Conservation (phyloP, 2,113 vertebrate species). For the Sphaerodactylus townsendi region DNA sequence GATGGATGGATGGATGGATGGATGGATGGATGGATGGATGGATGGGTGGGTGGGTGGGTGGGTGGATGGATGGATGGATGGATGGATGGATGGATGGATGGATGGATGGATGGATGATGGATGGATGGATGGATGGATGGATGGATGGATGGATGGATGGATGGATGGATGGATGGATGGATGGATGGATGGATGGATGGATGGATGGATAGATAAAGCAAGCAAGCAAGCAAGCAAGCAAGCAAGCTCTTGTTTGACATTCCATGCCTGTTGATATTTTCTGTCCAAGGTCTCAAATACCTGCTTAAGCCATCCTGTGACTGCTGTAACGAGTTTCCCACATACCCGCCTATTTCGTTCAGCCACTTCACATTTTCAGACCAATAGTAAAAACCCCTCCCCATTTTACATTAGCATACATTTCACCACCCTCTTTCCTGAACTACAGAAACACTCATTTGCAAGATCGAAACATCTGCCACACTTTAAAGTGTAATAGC, state of each 20-base stretch:
- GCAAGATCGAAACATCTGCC: slow-evolving; percentile 25
- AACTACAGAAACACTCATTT: slow-evolving; percentile 33
- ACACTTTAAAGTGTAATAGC: slow-evolving; percentile 38
- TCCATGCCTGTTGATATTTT: slow-evolving; percentile 35
- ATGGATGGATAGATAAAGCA: too few relatives aligned
- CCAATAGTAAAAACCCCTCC: slow-evolving; percentile 43
- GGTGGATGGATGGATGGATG: too few relatives aligned
- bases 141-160: too few relatives aligned
- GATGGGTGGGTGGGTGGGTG: too few relatives aligned
- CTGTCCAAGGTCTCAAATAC: slow-evolving; percentile 43
- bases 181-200: too few relatives aligned
- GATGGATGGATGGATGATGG: too few relatives aligned
- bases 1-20: too few relatives aligned
- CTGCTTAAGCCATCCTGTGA: slow-evolving; percentile 10
- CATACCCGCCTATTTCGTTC: slow-evolving; percentile 41
- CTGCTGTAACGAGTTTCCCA: slow-evolving; percentile 19
- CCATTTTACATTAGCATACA: slow-evolving; percentile 17
- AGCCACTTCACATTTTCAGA: slow-evolving; percentile 54
- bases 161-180: too few relatives aligned
- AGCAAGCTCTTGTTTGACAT: slow-evolving; percentile 6
- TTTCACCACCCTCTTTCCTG: slow-evolving; percentile 31
- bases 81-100: too few relatives aligned
- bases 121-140: too few relatives aligned
- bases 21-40: too few relatives aligned
- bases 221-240: too few relatives aligned